phyloP scores from a whole-genome alignment of 2,113 vertebrate species.

The Pteronura brasiliensis region DNA sequence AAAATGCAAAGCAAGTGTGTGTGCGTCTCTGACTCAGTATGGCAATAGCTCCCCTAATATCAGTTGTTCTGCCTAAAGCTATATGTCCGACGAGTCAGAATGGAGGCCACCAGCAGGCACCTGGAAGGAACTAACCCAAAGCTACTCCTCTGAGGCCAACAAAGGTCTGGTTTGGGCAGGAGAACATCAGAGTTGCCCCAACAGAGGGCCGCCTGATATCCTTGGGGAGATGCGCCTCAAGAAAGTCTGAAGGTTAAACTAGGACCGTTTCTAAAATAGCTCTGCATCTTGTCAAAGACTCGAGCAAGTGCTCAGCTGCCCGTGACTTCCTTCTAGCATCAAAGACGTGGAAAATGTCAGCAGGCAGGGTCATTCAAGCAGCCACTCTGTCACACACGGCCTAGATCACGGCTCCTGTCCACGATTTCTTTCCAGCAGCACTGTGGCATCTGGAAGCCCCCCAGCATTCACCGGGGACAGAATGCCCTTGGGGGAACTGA shows the following conservation, averaged over 20 bases:
- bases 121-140: neutral
- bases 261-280: neutral
- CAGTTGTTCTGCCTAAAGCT: neutral
- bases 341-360: neutral
- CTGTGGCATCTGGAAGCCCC: neutral
- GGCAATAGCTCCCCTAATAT: neutral
- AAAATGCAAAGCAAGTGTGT: neutral
- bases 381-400: neutral
- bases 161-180: neutral
- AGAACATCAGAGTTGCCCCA: neutral
- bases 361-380: neutral
- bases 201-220: neutral
- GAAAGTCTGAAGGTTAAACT: neutral
- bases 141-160: neutral
- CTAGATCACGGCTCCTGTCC: neutral
- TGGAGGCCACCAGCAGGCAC: neutral
- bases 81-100: neutral
- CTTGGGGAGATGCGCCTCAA: neutral
- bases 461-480: neutral
- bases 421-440: neutral
- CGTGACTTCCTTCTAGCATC: neutral
- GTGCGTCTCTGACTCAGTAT: neutral
- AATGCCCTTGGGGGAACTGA: neutral
- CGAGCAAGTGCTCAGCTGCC: neutral
- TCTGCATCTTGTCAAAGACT: neutral